Percentiles rank a stretch among this genome's conserved stretches.
Conservation (phyloP, 2,888 invertebrate genomes). For the Drosophila meridionalis region DNA sequence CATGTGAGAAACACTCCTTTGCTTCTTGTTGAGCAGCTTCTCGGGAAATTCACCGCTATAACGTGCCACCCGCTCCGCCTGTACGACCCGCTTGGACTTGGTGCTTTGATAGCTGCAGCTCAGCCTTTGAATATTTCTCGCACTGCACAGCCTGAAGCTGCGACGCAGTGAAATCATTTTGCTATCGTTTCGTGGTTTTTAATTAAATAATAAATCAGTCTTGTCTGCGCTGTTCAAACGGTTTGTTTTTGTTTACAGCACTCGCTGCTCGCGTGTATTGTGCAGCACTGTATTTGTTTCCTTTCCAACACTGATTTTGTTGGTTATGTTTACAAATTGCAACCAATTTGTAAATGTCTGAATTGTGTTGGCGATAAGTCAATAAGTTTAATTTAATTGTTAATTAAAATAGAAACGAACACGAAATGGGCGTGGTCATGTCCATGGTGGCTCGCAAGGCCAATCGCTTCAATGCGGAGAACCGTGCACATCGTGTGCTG, state of each 20-base stretch:
- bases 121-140: conserved; percentile 10
- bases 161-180: conserved; percentile 57
- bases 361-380: conserved; percentile 3
- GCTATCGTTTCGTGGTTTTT: not conserved
- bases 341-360: conserved; percentile 14
- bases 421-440: conserved; percentile 88
- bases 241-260: conserved; percentile 47
- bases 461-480: conserved; percentile 91
- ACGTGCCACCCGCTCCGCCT: conserved; percentile 52
- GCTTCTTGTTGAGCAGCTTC: conserved; percentile 79
- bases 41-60: conserved; percentile 76
- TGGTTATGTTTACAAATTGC: conserved; percentile 69
- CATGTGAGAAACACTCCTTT: conserved; percentile 71
- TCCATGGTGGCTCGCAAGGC: conserved; percentile 87
- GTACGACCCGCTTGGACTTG: conserved; percentile 47
- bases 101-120: conserved; percentile 41
- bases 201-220: not conserved
- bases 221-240: conserved; percentile 9
- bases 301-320: conserved; percentile 55
- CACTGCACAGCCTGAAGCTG: conserved; percentile 32
- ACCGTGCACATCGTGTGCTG: conserved; percentile 90
- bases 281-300: not conserved
- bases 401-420: conserved; percentile 30
- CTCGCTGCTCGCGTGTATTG: not conserved
- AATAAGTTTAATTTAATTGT: conserved; percentile 29